Evolutionary conservation across 2,888 invertebrate species (phyloP).

Genomic region (Heliconius ethilla): DNA sequence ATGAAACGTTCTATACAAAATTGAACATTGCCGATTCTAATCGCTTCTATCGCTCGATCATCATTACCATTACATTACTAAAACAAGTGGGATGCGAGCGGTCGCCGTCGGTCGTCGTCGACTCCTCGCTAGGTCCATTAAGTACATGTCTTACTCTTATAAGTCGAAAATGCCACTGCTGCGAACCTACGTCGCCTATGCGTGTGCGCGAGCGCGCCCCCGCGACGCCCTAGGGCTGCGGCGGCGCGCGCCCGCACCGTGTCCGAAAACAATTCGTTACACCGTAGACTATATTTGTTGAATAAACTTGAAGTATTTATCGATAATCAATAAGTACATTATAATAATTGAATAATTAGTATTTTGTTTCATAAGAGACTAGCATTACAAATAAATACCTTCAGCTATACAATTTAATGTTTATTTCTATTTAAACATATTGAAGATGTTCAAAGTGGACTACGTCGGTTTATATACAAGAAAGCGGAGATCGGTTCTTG

Average conservation of each 20-base stretch:
- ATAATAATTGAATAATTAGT: slow-evolving; percentile 83
- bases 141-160: slow-evolving; percentile 77
- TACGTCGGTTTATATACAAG: slow-evolving; percentile 75
- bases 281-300: slow-evolving; percentile 80
- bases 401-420: slow-evolving; percentile 82
- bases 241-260: slow-evolving; percentile 75
- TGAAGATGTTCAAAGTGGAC: slow-evolving; percentile 79
- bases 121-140: slow-evolving; percentile 72
- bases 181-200: slow-evolving; percentile 78
- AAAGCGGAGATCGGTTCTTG: slow-evolving; percentile 65
- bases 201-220: slow-evolving; percentile 49
- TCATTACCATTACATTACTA: slow-evolving; percentile 56
- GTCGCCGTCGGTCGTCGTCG: slow-evolving; percentile 57
- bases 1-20: slow-evolving; percentile 81
- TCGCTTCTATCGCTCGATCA: slow-evolving; percentile 60
- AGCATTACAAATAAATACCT: slow-evolving; percentile 82
- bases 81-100: slow-evolving; percentile 75
- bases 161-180: slow-evolving; percentile 80
- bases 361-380: slow-evolving; percentile 82
- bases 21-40: slow-evolving; percentile 79
- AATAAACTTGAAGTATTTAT: slow-evolving; percentile 82
- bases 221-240: slow-evolving; percentile 42
- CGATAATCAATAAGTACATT: slow-evolving; percentile 82
- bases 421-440: slow-evolving; percentile 80
- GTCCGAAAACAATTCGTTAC: slow-evolving; percentile 80